Conservation (phyloP, 1,140 invertebrate species). For the Listronotus bonariensis region DNA sequence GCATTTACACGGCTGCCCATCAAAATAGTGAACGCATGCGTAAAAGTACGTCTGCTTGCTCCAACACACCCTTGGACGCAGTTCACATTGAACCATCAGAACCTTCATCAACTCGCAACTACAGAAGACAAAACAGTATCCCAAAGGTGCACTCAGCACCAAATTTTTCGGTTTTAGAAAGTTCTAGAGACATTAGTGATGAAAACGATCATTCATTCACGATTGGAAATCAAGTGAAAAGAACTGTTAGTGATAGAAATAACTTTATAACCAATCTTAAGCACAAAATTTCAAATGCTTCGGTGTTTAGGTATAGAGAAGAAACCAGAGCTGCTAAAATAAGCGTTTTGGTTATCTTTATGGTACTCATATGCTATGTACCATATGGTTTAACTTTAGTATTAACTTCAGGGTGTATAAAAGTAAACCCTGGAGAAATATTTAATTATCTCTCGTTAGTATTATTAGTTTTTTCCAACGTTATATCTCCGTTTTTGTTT, state of each 20-base stretch:
- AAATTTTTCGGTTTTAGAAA: conserved; percentile 43
- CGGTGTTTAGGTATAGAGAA: conserved; percentile 79
- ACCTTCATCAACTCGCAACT: conserved; percentile 5
- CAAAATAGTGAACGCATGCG: conserved; percentile 72
- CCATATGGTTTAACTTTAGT: conserved; percentile 67
- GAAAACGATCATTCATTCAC: conserved; percentile 19
- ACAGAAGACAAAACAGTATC: conserved; percentile 18
- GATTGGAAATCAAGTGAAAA: conserved; percentile 38
- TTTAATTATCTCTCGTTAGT: conserved; percentile 64
- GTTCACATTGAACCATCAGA: conserved; percentile 9
- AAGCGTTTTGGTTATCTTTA: conserved; percentile 72
- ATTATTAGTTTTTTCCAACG: conserved; percentile 69
- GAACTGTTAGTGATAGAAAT: conserved; percentile 52
- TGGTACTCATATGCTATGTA: conserved; percentile 72
- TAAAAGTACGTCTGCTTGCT: conserved; percentile 51
- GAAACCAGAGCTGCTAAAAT: conserved; percentile 81
- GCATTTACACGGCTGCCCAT: conserved; percentile 73
- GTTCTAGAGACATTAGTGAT: conserved; percentile 4
- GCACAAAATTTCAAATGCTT: conserved; percentile 79
- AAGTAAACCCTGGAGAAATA: conserved; percentile 54
- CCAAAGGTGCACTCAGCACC: conserved; percentile 52
- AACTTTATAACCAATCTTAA: conserved; percentile 72
- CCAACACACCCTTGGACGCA: conserved; percentile 36
- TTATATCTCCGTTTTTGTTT: conserved; percentile 77
- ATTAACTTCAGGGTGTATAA: conserved; percentile 53